Conservation (phyloP, 2,113 vertebrate genomes). For the human (Homo sapiens) region GRCh38 chr9:135217501-135218000, state of each 20-base stretch:
- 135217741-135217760: fast-evolving
- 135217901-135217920: fast-evolving
- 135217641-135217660: not conserved
- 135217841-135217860: fast-evolving
- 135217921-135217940: fast-evolving
- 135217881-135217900: fast-evolving
- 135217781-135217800: not conserved
- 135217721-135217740: fast-evolving
- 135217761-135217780: fast-evolving
- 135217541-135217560: not conserved
- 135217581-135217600: no score
- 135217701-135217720: not conserved
- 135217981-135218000: not conserved
- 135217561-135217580: not conserved
- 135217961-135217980: fast-evolving
- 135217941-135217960: fast-evolving
- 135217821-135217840: fast-evolving
- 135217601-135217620: not conserved
- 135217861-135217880: no score
- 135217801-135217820: fast-evolving
- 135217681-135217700: fast-evolving
- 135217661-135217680: not conserved
- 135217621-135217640: not conserved
- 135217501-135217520: not conserved
- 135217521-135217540: not conserved